Conservation (phyloP, 1,140 invertebrate genomes). For the Coboldia fuscipes region DNA sequence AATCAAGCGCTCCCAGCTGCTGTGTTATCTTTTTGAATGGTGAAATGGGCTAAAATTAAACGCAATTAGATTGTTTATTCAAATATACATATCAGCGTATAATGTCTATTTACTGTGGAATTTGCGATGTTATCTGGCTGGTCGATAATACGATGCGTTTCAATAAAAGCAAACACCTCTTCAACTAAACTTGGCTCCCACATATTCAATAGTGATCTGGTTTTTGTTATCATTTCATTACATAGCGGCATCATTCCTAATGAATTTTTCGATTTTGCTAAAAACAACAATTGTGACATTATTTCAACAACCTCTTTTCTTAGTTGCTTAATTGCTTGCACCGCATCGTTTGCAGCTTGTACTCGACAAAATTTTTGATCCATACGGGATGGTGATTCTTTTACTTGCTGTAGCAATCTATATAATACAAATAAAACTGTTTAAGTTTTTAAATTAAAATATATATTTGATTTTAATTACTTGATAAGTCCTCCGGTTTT, state of each 20-base stretch:
- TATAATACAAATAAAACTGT: constrained; percentile 8
- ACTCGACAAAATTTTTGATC: constrained; percentile 37
- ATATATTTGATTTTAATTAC: constrained; percentile 22
- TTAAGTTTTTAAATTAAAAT: constrained; percentile 2
- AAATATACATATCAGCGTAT: background rate
- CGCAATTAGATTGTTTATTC: background rate
- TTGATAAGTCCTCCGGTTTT: constrained; percentile 70
- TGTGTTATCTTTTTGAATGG: constrained; percentile 57
- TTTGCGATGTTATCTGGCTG: constrained; percentile 17
- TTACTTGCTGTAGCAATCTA: constrained; percentile 60
- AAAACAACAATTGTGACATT: constrained; percentile 48
- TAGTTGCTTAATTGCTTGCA: constrained; percentile 53
- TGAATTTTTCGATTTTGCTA: constrained; percentile 48
- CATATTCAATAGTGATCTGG: constrained; percentile 50
- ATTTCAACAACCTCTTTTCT: constrained; percentile 53
- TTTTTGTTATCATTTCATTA: constrained; percentile 57
- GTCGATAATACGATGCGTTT: constrained; percentile 35
- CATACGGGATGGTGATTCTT: constrained; percentile 44
- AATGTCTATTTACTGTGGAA: constrained; percentile 6
- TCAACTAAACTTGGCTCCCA: constrained; percentile 70
- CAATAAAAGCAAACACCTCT: constrained; percentile 60
- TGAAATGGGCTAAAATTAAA: constrained; percentile 32
- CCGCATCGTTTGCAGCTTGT: constrained; percentile 56
- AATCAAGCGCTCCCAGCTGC: constrained; percentile 42
- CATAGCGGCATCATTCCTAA: constrained; percentile 53